Percentiles rank a stretch among this genome's conserved stretches.
phyloP scores from a whole-genome alignment of 2,797 vertebrate species.

The Aplochiton taeniatus region DNA sequence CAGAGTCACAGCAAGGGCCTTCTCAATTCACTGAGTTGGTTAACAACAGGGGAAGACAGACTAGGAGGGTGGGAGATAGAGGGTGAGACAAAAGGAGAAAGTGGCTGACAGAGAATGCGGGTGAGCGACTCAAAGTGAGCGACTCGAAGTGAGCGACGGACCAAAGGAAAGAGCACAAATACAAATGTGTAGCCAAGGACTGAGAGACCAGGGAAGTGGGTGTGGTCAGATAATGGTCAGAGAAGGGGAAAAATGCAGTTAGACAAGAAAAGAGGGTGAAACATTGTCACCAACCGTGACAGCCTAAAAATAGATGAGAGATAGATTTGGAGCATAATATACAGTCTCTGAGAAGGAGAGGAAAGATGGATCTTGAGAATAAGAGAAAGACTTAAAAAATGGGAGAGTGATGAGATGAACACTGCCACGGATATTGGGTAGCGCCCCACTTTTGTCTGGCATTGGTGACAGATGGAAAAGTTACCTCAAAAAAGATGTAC shows the following conservation, averaged over 20 bases:
- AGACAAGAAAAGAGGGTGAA: constrained; percentile 29
- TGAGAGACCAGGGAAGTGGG: constrained; percentile 33
- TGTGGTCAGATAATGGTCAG: constrained; percentile 29
- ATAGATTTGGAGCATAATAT: constrained; percentile 39
- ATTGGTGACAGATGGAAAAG: constrained; percentile 33
- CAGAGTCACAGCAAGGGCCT: constrained; percentile 46
- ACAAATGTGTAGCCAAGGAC: constrained; percentile 9
- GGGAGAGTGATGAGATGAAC: constrained; percentile 47
- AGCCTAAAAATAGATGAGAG: constrained; percentile 56
- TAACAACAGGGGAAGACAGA: constrained; percentile 33
- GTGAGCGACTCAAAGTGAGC: not conserved
- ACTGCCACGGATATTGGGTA: constrained; percentile 36
- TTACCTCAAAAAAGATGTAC: not conserved
- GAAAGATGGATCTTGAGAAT: constrained; percentile 52
- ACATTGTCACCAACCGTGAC: constrained; percentile 54
- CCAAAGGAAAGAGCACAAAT: constrained; percentile 36
- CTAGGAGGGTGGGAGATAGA: constrained; percentile 7
- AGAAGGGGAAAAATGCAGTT: constrained; percentile 39
- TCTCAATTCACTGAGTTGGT: constrained; percentile 12
- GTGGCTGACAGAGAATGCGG: constrained; percentile 29
- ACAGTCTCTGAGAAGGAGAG: constrained; percentile 46
- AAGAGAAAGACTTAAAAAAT: constrained; percentile 35
- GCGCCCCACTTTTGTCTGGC: constrained; percentile 49
- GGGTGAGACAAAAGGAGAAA: constrained; percentile 27
- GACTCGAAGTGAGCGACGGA: constrained; percentile 37